Evolutionary conservation across 2,113 vertebrate species (phyloP).

Genomic region (Odobenus rosmarus): DNA sequence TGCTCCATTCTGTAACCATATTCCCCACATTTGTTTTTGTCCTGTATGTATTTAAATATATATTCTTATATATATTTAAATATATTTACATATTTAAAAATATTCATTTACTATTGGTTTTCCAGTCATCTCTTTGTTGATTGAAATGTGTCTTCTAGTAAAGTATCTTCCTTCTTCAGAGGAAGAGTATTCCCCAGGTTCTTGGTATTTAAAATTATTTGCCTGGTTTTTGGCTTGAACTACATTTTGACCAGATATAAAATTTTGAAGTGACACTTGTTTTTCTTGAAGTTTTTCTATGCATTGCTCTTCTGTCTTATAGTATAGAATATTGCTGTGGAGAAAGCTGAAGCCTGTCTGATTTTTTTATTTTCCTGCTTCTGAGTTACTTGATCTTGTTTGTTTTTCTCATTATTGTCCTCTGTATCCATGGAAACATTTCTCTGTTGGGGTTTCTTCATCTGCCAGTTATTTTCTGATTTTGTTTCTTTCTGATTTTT

Average conservation of each 20-base stretch:
- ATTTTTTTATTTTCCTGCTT: neutral
- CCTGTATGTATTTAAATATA: neutral
- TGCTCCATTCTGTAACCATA: neutral
- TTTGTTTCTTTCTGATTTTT: neutral
- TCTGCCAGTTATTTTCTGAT: neutral
- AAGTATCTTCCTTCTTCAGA: neutral
- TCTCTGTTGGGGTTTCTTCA: neutral
- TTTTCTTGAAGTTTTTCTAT: neutral
- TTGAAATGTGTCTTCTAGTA: neutral
- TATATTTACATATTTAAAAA: neutral
- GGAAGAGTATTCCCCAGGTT: neutral
- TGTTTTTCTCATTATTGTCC: neutral
- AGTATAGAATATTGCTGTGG: neutral
- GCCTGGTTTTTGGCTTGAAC: neutral
- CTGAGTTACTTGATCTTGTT: neutral
- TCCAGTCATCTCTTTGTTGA: neutral
- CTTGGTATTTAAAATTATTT: neutral
- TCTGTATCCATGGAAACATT: neutral
- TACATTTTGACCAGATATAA: neutral
- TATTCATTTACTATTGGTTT: neutral
- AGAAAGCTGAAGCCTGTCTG: neutral
- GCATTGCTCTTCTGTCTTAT: neutral
- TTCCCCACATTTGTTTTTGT: neutral
- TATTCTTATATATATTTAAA: neutral
- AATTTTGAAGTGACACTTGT: neutral